Percentiles rank a stretch among this genome's conserved stretches.
Conservation (phyloP, 2,888 invertebrate genomes). For the Drosophila prolongata region DNA sequence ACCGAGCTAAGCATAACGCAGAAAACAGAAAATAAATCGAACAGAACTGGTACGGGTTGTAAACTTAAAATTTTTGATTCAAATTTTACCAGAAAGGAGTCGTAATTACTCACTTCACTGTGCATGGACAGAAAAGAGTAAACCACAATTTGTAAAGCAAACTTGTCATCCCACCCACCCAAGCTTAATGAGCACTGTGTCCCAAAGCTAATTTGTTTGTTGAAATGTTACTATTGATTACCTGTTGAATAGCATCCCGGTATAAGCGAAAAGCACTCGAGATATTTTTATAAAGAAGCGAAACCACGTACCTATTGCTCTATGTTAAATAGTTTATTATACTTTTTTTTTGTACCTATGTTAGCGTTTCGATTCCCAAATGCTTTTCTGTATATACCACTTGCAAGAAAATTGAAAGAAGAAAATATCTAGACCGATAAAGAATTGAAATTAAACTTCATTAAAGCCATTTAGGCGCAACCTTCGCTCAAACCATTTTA, state of each 20-base stretch:
- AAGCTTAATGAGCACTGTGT: slow-evolving; percentile 40
- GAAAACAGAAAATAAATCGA: slow-evolving; percentile 18
- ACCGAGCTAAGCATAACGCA: slow-evolving; percentile 44
- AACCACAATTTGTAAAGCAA: slow-evolving; percentile 16
- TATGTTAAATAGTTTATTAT: slow-evolving; percentile 40
- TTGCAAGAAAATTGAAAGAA: slow-evolving; percentile 1
- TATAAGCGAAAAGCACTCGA: slow-evolving; percentile 22
- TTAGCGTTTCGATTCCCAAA: slow-evolving; percentile 41
- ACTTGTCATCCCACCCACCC: slow-evolving; percentile 35
- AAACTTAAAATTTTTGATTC: slow-evolving; percentile 48
- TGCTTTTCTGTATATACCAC: slow-evolving; percentile 16
- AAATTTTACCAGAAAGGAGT: slow-evolving; percentile 23
- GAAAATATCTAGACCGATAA: slow-evolving; percentile 31
- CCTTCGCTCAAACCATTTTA: slow-evolving; percentile 43
- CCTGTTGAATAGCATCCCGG: slow-evolving; percentile 20
- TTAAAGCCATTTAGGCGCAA: slow-evolving; percentile 36
- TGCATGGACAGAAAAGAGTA: slow-evolving; percentile 5
- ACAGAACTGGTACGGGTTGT: slow-evolving; percentile 51
- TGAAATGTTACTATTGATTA: slow-evolving; percentile 63
- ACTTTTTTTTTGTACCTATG: slow-evolving; percentile 29
- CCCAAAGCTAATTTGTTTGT: slow-evolving; percentile 67
- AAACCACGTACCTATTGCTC: slow-evolving; percentile 65
- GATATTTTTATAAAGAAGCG: slow-evolving; percentile 41
- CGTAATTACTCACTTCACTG: not conserved
- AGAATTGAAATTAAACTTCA: slow-evolving; percentile 39